Base-by-base conservation (phyloP, 2,113 vertebrate species). In the Taurulus bubalis region DNA sequence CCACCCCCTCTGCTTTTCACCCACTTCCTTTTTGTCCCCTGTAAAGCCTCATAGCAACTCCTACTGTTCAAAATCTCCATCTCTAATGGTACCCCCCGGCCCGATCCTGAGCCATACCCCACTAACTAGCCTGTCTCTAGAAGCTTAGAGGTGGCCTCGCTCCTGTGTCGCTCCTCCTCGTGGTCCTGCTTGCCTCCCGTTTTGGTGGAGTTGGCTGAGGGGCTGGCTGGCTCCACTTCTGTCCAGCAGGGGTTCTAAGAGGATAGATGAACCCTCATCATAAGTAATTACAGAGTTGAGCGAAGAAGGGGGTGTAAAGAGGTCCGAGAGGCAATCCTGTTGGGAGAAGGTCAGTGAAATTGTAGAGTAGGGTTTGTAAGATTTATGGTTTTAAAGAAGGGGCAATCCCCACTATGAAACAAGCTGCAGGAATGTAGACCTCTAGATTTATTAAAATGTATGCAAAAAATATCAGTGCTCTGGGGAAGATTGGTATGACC, bases 11-110 rank as follows among this genome's bases (percentile, higher is more conserved):
- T 28, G 8, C 65, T 28, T 56, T 58, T 67, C 34, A 74, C 71
- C 42, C 47, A 20, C 66, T 66, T 38, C 36, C 77, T 82, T 75
- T 24, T 47, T n/a, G 78, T 26, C 58, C 40, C 30, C 30, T 18
- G 67, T 78, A 36, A 75, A 67, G 59, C 28, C 65, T 69, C 82
- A 82, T 59, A 42, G 16, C 38, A 24, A 22, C 66, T 60, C 73
- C 70, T 74, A 53, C 34, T 11, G 18, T 77, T 71, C 30, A 75
- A 85, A 93, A 88, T 85, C 79, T 93, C 90, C 91, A 92, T 94
- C 90, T 89, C 62, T 76, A 77, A 71, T 51, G 49, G 51, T n/a
- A 32, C 34, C 34, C 6, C 20, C 26, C 3, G 75, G 67, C 83
- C 80, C 32, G 22, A 49, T 16, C 63, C 65, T 2, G 71, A 80